Percentiles rank a stretch among this genome's conserved stretches.
Evolutionary conservation across 1,140 invertebrate species (phyloP).

Genomic region (Glomeris maerens): DNA sequence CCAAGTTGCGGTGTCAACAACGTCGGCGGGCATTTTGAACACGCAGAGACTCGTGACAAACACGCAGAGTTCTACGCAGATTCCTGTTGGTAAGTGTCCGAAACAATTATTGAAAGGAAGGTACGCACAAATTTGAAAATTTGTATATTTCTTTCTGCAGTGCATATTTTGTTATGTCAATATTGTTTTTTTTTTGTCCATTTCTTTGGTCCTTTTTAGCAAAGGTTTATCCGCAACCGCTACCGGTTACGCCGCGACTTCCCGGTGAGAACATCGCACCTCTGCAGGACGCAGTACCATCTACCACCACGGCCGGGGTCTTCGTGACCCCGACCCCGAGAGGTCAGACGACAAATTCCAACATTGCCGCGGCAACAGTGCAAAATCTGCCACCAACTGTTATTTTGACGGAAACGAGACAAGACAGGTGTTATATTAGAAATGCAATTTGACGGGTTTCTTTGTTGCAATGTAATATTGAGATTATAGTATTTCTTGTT

Average conservation of each 20-base stretch:
- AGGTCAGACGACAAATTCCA: background rate
- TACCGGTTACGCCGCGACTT: background rate
- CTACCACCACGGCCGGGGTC: background rate
- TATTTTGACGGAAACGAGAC: background rate
- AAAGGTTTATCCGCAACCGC: slow-evolving; percentile 7
- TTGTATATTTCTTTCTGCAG: too few relatives aligned
- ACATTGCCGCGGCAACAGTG: background rate
- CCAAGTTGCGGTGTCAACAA: background rate
- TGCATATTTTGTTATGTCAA: background rate
- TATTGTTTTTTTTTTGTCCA: background rate
- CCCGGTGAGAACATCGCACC: background rate
- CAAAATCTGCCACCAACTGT: background rate
- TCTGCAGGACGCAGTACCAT: background rate
- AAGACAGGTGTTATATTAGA: background rate
- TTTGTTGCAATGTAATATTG: background rate
- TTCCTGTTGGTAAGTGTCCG: slow-evolving; percentile 1
- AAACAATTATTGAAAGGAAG: too few relatives aligned
- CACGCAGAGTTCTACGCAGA: background rate
- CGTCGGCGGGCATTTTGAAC: background rate
- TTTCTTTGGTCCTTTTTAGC: background rate
- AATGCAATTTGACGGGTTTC: background rate
- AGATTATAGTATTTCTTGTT: slow-evolving; percentile 1
- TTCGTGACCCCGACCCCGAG: background rate
- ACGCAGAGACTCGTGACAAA: background rate
- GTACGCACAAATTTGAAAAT: too few relatives aligned